Conservation (phyloP, 2,888 invertebrate species). For the Calameuta filiformis region DNA sequence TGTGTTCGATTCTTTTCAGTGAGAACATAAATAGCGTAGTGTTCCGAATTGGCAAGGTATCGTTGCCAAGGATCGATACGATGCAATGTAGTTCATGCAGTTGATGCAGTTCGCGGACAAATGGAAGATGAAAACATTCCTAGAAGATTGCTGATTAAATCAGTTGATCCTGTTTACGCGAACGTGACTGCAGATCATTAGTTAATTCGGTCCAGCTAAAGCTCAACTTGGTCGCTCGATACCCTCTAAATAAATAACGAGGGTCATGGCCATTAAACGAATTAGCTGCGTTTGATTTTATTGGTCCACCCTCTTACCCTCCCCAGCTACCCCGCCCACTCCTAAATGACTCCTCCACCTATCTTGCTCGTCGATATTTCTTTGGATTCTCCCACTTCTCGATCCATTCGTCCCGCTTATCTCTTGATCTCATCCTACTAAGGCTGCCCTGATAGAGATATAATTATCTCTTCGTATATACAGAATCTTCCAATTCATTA, state of each 20-base stretch:
- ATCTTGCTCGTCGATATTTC: neutral
- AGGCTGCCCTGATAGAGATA: neutral
- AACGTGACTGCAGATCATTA: slow-evolving; percentile 55
- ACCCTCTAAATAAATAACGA: slow-evolving; percentile 56
- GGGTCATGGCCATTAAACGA: slow-evolving; percentile 56
- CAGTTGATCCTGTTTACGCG: slow-evolving; percentile 56
- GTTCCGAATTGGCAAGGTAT: neutral
- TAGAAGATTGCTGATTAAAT: slow-evolving; percentile 45
- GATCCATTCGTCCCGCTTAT: neutral
- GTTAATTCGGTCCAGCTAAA: slow-evolving; percentile 33
- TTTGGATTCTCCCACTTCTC: neutral
- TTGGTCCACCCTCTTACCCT: slow-evolving; percentile 33
- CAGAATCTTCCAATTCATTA: neutral
- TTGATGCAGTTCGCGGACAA: neutral
- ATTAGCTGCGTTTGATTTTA: slow-evolving; percentile 58
- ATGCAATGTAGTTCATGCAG: neutral
- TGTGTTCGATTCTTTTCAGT: neutral
- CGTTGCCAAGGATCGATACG: neutral
- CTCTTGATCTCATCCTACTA: neutral
- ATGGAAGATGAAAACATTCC: slow-evolving; percentile 18
- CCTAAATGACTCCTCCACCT: neutral
- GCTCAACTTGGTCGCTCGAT: slow-evolving; percentile 37
- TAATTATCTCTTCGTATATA: neutral
- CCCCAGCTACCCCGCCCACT: neutral
- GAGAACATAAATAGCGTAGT: neutral